phyloP scores from a whole-genome alignment of 2,113 vertebrate species.

The Trogon melanurus region DNA sequence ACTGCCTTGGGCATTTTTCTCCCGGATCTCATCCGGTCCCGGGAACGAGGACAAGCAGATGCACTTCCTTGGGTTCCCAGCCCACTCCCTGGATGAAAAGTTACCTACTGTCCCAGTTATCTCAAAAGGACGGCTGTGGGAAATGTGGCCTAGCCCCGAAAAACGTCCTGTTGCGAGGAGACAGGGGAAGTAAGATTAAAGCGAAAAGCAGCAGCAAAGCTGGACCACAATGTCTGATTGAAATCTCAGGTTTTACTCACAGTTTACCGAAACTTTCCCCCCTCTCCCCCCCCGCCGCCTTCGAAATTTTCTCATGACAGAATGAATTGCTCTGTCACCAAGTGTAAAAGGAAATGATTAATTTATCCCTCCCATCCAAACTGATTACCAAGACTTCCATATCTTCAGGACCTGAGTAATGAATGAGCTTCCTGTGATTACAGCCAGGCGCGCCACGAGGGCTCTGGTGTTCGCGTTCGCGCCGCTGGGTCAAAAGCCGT shows the following conservation, averaged over 20 bases:
- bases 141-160: not conserved
- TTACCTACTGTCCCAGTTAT: not conserved
- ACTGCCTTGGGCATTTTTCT: not conserved
- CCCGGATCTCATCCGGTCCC: not conserved
- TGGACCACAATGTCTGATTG: not conserved
- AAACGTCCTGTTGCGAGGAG: not conserved
- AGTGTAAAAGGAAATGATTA: constrained; percentile 66
- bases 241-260: constrained; percentile 39
- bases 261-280: not conserved
- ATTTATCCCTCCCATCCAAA: constrained; percentile 55
- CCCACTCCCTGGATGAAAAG: not conserved
- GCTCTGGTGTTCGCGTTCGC: not conserved
- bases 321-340: constrained; percentile 51
- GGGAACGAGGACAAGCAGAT: not conserved
- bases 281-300: not conserved
- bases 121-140: not conserved
- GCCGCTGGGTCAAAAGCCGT: not conserved
- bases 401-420: constrained; percentile 44
- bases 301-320: constrained; percentile 24
- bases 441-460: not conserved
- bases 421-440: constrained; percentile 65
- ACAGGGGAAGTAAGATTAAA: not conserved
- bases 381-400: constrained; percentile 49
- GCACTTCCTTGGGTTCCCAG: not conserved
- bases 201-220: not conserved